Conservation (phyloP, 1,140 invertebrate genomes). For the Plectus sambesii region DNA sequence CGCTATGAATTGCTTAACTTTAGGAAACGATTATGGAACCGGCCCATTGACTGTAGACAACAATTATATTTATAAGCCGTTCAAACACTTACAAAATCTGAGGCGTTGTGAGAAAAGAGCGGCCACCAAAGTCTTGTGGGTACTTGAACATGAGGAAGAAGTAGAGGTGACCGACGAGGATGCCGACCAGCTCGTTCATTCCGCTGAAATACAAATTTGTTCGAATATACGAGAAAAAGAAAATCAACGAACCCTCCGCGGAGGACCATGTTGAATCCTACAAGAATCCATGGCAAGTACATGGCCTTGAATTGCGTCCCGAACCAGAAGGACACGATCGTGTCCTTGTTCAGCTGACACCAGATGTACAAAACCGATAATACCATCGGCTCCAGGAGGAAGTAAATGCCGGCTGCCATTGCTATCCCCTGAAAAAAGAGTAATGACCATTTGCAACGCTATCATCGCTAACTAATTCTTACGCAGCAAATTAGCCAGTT, state of each 20-base stretch:
- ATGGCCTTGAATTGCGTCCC: conserved; percentile 91
- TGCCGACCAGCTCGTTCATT: conserved; percentile 78
- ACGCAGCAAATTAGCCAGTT: conserved; percentile 71
- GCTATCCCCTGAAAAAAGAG: conserved; percentile 33
- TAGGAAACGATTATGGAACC: too few species aligned
- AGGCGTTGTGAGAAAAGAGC: conserved; percentile 66
- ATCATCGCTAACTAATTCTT: conserved; percentile 23
- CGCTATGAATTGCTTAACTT: too few species aligned
- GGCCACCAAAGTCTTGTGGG: conserved; percentile 83
- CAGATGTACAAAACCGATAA: conserved; percentile 89
- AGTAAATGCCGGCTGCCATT: conserved; percentile 50
- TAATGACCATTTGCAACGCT: conserved; percentile 47
- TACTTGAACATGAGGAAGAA: conserved; percentile 95
- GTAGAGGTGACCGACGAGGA: conserved; percentile 86
- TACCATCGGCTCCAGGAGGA: conserved; percentile 94
- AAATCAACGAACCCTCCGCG: conserved; percentile 60
- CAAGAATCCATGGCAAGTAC: conserved; percentile 93
- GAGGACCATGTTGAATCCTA: conserved; percentile 82
- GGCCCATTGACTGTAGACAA: too few species aligned
- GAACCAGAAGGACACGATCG: conserved; percentile 94
- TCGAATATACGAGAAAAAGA: conserved; percentile 3
- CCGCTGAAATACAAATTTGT: conserved; percentile 56
- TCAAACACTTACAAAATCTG: conserved; percentile 25
- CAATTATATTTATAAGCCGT: conserved; percentile 14
- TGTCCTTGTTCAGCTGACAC: conserved; percentile 94